Conservation (phyloP, 1,140 invertebrate genomes). For the Pomacea maculata region DNA sequence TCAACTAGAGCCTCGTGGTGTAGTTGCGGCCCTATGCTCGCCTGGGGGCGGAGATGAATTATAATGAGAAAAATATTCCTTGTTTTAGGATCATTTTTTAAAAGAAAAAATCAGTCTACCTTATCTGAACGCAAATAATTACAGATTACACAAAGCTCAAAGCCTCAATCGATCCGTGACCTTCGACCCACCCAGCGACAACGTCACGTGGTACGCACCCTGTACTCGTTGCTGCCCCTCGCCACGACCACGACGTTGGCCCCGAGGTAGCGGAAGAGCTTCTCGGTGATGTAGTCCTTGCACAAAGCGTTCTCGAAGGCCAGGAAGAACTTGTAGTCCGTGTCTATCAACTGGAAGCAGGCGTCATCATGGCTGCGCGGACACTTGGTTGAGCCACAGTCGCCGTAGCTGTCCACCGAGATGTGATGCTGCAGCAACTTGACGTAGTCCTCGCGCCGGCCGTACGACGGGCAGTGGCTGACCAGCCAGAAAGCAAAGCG, state of each 20-base stretch:
- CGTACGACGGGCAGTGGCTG: constrained; percentile 71
- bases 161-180: too few relatives aligned
- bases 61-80: too few relatives aligned
- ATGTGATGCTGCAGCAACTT: constrained; percentile 68
- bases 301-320: constrained; percentile 89
- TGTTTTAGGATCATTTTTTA: too few relatives aligned
- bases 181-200: too few relatives aligned
- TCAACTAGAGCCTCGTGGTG: too few relatives aligned
- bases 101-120: too few relatives aligned
- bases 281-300: constrained; percentile 95
- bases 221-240: constrained; percentile 9
- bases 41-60: too few relatives aligned
- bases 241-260: constrained; percentile 24
- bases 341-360: constrained; percentile 24
- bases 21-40: too few relatives aligned
- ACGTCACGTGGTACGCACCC: not conserved
- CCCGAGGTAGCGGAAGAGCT: constrained; percentile 76
- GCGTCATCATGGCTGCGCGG: not conserved
- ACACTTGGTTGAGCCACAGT: constrained; percentile 63
- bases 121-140: too few relatives aligned
- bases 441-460: constrained; percentile 69
- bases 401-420: constrained; percentile 73
- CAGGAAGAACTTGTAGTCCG: constrained; percentile 58
- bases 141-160: too few relatives aligned
- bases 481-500: constrained; percentile 71